These are phyloP conservation scores for Xiphias gladius DNA, from an alignment of 2,113 vertebrate genomes.

Conservation along the genomic window DNA sequence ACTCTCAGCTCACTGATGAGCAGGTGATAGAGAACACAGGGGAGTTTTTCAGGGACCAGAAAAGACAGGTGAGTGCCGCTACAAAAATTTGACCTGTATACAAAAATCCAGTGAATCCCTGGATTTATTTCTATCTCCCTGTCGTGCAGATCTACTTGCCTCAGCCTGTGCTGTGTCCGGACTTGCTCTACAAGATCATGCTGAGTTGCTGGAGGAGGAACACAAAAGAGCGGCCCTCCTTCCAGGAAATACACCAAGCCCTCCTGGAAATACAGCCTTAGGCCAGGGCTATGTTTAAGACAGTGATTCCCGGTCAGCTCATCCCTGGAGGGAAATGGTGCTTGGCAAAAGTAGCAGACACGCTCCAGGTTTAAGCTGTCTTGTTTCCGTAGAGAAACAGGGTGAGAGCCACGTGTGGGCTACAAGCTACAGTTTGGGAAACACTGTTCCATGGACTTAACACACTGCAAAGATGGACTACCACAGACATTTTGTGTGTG, in stretches of 20 bases:
- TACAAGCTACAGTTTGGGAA: conserved; percentile 37
- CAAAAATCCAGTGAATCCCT: not conserved
- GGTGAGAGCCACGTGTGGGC: conserved; percentile 33
- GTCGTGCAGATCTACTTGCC: conserved; percentile 91
- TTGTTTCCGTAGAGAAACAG: conserved; percentile 45
- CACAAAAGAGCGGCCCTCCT: conserved; percentile 93
- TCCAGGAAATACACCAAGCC: conserved; percentile 91
- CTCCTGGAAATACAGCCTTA: conserved; percentile 87
- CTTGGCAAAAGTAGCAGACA: conserved; percentile 38
- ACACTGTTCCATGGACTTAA: conserved; percentile 52
- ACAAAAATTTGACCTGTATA: not conserved
- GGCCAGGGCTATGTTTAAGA: conserved; percentile 43
- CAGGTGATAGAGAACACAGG: conserved; percentile 99
- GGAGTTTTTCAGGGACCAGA: conserved; percentile 99
- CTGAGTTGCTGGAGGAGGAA: conserved; percentile 97
- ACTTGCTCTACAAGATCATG: conserved; percentile 96
- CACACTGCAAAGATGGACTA: conserved; percentile 45
- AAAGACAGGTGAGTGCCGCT: conserved; percentile 88
- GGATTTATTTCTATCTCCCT: not conserved
- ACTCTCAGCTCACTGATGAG: conserved; percentile 95
- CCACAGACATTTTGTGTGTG: conserved; percentile 63
- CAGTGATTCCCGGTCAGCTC: conserved; percentile 57
- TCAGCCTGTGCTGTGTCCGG: conserved; percentile 92
- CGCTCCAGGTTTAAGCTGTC: conserved; percentile 70
- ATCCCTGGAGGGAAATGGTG: conserved; percentile 39